Percentiles rank a stretch among this genome's conserved stretches.
Conservation (phyloP, 2,888 invertebrate species). For the Hylaea fasciaria region DNA sequence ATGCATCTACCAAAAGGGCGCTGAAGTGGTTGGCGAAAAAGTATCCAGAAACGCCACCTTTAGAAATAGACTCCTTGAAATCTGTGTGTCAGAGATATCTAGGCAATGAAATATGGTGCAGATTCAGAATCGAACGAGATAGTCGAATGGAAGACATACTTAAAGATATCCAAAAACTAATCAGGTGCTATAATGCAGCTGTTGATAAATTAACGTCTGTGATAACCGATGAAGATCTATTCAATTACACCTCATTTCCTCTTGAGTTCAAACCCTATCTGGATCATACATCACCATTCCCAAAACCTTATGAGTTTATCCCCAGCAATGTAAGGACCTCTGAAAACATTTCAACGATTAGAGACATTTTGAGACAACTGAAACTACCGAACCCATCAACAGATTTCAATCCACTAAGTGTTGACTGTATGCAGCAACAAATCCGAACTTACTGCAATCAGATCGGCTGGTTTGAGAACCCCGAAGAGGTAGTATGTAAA, state of each 20-base stretch:
- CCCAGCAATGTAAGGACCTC: slow-evolving; percentile 84
- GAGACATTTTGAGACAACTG: slow-evolving; percentile 80
- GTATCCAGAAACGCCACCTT: slow-evolving; percentile 74
- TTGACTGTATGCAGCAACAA: slow-evolving; percentile 73
- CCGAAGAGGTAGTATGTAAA: slow-evolving; percentile 79
- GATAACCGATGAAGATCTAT: slow-evolving; percentile 84
- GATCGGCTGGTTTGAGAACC: slow-evolving; percentile 78
- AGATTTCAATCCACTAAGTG: slow-evolving; percentile 73
- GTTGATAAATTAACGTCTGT: slow-evolving; percentile 86
- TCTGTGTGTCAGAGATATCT: slow-evolving; percentile 84
- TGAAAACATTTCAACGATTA: slow-evolving; percentile 79
- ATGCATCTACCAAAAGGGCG: slow-evolving; percentile 66
- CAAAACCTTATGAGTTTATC: slow-evolving; percentile 88
- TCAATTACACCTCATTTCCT: slow-evolving; percentile 87
- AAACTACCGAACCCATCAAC: slow-evolving; percentile 80
- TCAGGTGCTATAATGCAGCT: slow-evolving; percentile 88
- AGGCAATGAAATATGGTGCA: slow-evolving; percentile 87
- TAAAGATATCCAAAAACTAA: slow-evolving; percentile 84
- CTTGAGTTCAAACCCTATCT: slow-evolving; percentile 86
- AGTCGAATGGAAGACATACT: slow-evolving; percentile 73
- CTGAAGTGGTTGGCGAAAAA: slow-evolving; percentile 82
- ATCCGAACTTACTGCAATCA: slow-evolving; percentile 80
- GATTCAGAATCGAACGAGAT: slow-evolving; percentile 71
- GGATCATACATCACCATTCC: slow-evolving; percentile 77
- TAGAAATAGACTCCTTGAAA: slow-evolving; percentile 85